Base-by-base conservation (phyloP, 2,888 invertebrate genomes). In the Odontomyia ornata region DNA sequence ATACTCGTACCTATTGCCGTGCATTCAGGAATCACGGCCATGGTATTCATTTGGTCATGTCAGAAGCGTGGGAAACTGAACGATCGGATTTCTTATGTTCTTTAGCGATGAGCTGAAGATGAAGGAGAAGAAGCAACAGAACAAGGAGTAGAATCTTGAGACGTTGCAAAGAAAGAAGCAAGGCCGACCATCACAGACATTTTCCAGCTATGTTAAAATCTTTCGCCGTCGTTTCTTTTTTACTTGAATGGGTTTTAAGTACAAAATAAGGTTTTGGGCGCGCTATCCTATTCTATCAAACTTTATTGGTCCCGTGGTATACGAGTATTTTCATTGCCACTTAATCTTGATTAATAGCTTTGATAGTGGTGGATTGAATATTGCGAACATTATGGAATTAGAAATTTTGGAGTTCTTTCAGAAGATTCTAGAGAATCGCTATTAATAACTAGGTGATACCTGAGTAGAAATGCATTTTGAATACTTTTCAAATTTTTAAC, bases 41-140 rank as follows among this genome's bases (percentile, higher is more conserved):
- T 30, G n/a, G 69, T 47, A 47, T 69, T 47, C 47, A 30, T 43
- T 69, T 69, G 73, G 60, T 57, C 57, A 73, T 73, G 75, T 69
- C 76, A 79, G 79, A 76, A 78, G 79, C 79, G 79, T 79, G 79
- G 79, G 79, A 79, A 79, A 67, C 67, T 57, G n/a, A 28, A 64
- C 69, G 75, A 79, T 79, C 64, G 65, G 72, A 30, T 77, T 72
- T 77, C 72, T 77, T 73, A 28, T 13, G 1, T 7, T 69, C 46
- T 69, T 27, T 21, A 67, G n/a, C 15, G 36, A 65, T 36, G 57
- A 36, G 21, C 13, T 65, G 36, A 46, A 77, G 18, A 56, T 21
- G 30, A 77, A 64, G 18, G 46, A 27, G 72, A 11, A 5, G 4
- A 21, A 27, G 23, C 52, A n/a, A 56, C 23, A 15, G 36, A 36